phyloP scores from a whole-genome alignment of 2,113 vertebrate species.

The Ptilorrhoa leucosticta region DNA sequence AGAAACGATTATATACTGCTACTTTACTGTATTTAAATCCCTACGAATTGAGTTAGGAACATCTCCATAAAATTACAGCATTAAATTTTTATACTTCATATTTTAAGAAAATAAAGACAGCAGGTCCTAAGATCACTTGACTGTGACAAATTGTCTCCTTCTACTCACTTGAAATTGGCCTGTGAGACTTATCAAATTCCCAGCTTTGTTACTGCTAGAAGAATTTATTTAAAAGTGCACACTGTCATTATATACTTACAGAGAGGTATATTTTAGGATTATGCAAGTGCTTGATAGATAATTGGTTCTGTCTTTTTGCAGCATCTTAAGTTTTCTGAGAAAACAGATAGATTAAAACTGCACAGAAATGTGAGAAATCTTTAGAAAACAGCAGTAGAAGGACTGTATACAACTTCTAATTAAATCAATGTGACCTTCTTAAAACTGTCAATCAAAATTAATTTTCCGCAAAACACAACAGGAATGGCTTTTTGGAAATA shows the following conservation, averaged over 20 bases:
- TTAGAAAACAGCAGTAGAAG: not conserved
- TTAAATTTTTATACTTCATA: constrained; percentile 27
- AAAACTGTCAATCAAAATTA: not conserved
- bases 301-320: not conserved
- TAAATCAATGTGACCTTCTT: not conserved
- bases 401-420: not conserved
- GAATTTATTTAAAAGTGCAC: constrained; percentile 32
- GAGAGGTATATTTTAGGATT: constrained; percentile 47
- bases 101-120: constrained; percentile 17
- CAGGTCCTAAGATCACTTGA: constrained; percentile 43
- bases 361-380: not conserved
- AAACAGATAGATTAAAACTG: not conserved
- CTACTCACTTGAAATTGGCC: constrained; percentile 43
- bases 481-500: not conserved
- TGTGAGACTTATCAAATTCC: constrained; percentile 33
- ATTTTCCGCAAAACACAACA: not conserved
- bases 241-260: constrained; percentile 51
- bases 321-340: not conserved
- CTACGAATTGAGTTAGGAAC: constrained; percentile 6
- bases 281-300: constrained; percentile 14
- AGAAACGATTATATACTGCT: not conserved
- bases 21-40: constrained; percentile 14
- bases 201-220: constrained; percentile 37
- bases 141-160: constrained; percentile 52
- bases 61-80: constrained; percentile 47